These are phyloP conservation scores for Polydrusus tereticollis DNA, from an alignment of 2,888 invertebrate genomes.

Conservation along the genomic window DNA sequence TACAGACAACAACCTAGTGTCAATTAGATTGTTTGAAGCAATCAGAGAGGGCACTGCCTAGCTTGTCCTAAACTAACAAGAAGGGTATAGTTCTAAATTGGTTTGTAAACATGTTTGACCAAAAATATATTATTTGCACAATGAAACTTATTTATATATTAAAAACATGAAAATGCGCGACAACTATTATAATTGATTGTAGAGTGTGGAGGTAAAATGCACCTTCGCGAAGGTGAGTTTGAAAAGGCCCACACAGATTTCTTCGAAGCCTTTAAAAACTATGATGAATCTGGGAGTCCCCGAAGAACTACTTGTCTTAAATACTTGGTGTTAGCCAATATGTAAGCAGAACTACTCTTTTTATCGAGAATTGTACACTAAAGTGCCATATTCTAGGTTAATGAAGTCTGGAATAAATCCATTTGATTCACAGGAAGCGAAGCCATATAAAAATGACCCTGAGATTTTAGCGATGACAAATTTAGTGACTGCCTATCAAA, in stretches of 20 bases:
- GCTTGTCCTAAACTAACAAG: too few relatives aligned
- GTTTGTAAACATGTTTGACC: too few relatives aligned
- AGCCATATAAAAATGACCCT: conserved; percentile 99
- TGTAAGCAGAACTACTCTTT: conserved; percentile 75
- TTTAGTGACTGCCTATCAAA: conserved; percentile 96
- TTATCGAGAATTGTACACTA: not conserved
- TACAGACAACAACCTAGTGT: too few relatives aligned
- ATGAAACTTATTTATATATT: too few relatives aligned
- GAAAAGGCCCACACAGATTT: conserved; percentile 99
- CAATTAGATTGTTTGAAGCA: too few relatives aligned
- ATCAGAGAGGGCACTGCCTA: too few relatives aligned
- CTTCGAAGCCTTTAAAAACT: conserved; percentile 99
- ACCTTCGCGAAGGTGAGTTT: conserved; percentile 97
- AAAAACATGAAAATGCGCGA: not conserved
- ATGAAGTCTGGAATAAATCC: conserved; percentile 99
- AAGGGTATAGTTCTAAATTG: too few relatives aligned
- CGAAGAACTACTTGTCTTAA: conserved; percentile 97
- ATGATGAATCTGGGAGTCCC: conserved; percentile 98
- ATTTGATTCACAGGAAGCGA: conserved; percentile 99
- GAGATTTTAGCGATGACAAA: conserved; percentile 99
- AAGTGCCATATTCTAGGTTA: conserved; percentile 73
- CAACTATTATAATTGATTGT: conserved; percentile 50
- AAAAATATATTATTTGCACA: too few relatives aligned
- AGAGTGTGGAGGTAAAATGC: conserved; percentile 99
- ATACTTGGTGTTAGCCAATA: conserved; percentile 97